Evolutionary conservation across 2,888 invertebrate species (phyloP).

Genomic region (Lochmaea capreae): DNA sequence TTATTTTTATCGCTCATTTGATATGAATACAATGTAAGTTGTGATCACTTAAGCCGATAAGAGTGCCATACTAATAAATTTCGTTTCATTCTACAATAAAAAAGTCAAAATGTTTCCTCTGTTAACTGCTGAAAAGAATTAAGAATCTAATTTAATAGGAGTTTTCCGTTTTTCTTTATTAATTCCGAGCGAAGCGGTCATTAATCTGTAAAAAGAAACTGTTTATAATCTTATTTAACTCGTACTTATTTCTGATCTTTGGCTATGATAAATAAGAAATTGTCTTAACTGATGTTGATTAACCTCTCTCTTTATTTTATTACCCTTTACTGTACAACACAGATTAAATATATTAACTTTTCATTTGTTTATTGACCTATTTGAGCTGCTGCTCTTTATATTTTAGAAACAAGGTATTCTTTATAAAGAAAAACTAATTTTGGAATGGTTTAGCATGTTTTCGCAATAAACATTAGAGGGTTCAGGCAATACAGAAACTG

Average conservation of each 20-base stretch:
- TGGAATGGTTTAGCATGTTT: no score
- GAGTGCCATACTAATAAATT: conserved; percentile 32
- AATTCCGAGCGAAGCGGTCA: conserved; percentile 38
- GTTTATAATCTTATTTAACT: conserved; percentile 35
- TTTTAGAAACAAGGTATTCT: no score
- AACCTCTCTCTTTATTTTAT: conserved; percentile 1
- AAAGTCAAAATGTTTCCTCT: conserved; percentile 34
- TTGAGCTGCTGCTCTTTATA: no score
- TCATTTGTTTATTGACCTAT: no score
- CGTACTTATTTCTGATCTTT: conserved; percentile 9
- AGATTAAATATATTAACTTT: neutral
- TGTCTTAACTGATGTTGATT: conserved; percentile 23
- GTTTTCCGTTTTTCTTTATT: conserved; percentile 39
- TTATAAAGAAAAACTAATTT: no score
- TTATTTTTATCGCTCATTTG: no score
- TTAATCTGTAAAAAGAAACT: conserved; percentile 40
- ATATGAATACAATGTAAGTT: neutral
- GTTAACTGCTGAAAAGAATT: conserved; percentile 40
- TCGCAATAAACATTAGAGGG: no score
- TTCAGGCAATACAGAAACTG: no score
- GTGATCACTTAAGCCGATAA: conserved; percentile 2
- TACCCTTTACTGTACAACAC: neutral
- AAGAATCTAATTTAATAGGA: conserved; percentile 39
- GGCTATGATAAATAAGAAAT: conserved; percentile 26
- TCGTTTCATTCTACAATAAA: conserved; percentile 33